phyloP scores from a whole-genome alignment of 2,113 vertebrate genomes.

The Psittacara wagleri region DNA sequence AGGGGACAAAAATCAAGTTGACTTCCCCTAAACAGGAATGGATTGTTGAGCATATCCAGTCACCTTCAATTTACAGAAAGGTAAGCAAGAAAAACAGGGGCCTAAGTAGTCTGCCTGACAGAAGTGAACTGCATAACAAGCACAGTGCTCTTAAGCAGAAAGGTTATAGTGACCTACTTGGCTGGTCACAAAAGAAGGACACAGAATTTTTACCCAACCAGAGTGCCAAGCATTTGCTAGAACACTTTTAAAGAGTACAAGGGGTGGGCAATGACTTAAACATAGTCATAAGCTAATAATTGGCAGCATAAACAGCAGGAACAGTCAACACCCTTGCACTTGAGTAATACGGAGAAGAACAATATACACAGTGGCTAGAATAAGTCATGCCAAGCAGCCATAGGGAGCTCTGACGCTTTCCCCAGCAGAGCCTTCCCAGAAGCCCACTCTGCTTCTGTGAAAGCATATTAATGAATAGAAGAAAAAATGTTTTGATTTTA shows the following conservation, averaged over 20 bases:
- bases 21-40: background rate
- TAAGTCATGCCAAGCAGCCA: accelerated
- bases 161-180: background rate
- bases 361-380: background rate
- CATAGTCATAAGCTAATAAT: background rate
- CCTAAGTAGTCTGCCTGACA: background rate
- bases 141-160: background rate
- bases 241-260: background rate
- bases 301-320: accelerated
- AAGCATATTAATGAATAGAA: background rate
- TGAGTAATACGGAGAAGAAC: background rate
- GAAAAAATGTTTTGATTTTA: background rate
- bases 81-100: background rate
- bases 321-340: background rate
- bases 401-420: background rate
- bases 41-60: background rate
- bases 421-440: background rate
- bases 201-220: background rate
- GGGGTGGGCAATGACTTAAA: background rate
- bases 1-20: background rate
- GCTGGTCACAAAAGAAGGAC: background rate
- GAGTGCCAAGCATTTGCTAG: accelerated
- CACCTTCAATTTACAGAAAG: background rate
- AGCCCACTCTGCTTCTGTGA: background rate
- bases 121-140: background rate